Conservation (phyloP, 2,888 invertebrate species). For the Drosophila birchii region DNA sequence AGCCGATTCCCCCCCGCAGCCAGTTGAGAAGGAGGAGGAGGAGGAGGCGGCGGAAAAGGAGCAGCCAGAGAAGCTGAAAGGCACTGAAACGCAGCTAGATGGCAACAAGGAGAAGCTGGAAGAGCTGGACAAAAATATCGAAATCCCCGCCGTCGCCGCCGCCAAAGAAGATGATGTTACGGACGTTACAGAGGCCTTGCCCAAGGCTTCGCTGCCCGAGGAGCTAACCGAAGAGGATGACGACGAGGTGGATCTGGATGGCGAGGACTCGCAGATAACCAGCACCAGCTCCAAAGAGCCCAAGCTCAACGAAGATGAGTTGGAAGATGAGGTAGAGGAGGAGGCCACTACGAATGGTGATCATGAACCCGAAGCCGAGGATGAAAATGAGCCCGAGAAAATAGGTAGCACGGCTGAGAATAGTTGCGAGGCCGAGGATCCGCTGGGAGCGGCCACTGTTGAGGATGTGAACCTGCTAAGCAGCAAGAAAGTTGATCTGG, state of each 20-base stretch:
- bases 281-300: slow-evolving; percentile 75
- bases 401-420: slow-evolving; percentile 73
- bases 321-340: slow-evolving; percentile 70
- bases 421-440: slow-evolving; percentile 76
- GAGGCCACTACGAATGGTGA: slow-evolving; percentile 72
- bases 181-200: slow-evolving; percentile 52
- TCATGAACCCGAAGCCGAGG: slow-evolving; percentile 61
- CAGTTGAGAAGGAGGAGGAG: slow-evolving; percentile 1
- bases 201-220: slow-evolving; percentile 53
- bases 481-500: slow-evolving; percentile 27
- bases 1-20: slow-evolving; percentile 1
- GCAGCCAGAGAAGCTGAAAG: slow-evolving; percentile 36
- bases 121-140: slow-evolving; percentile 1
- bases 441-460: slow-evolving; percentile 56
- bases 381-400: slow-evolving; percentile 72
- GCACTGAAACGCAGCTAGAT: slow-evolving; percentile 5
- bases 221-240: slow-evolving; percentile 73
- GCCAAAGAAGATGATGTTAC: slow-evolving; percentile 36
- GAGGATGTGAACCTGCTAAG: slow-evolving; percentile 14
- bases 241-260: slow-evolving; percentile 57
- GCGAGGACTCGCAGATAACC: slow-evolving; percentile 83
- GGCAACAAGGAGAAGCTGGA: slow-evolving; percentile 19
- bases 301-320: slow-evolving; percentile 56
- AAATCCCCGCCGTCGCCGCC: slow-evolving; percentile 27
- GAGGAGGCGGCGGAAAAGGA: slow-evolving; percentile 13